These are phyloP conservation scores for Bubo scandiacus DNA, from an alignment of 2,113 vertebrate genomes.

Conservation along the genomic window DNA sequence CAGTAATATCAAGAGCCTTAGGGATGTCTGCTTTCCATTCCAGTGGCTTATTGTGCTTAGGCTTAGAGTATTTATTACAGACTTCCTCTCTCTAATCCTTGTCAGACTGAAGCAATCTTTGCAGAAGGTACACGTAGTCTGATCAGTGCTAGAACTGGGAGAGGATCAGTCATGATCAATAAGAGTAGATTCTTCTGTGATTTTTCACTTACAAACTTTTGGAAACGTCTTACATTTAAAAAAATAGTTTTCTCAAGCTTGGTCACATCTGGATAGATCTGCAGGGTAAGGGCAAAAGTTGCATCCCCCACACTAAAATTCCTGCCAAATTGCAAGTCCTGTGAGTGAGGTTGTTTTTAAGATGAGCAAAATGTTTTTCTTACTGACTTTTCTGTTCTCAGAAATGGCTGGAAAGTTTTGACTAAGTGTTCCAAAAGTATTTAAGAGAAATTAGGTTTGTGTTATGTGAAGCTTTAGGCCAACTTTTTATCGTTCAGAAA, in stretches of 20 bases:
- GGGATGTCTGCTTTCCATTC: neutral
- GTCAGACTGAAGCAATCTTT: neutral
- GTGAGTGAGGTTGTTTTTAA: neutral
- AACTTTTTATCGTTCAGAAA: neutral
- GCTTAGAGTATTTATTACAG: neutral
- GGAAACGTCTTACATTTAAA: neutral
- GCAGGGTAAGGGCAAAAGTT: neutral
- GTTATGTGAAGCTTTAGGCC: neutral
- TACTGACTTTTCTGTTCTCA: neutral
- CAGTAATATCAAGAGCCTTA: neutral
- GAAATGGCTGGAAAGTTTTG: neutral
- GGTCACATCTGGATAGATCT: neutral
- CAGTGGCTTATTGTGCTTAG: neutral
- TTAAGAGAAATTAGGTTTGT: neutral
- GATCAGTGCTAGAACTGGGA: neutral
- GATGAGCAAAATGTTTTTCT: neutral
- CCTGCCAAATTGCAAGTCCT: neutral
- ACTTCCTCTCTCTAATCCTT: neutral
- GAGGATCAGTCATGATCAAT: neutral
- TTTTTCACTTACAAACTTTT: neutral
- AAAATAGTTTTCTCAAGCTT: neutral
- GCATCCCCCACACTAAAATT: neutral
- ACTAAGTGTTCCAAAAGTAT: neutral
- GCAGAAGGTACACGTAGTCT: neutral
- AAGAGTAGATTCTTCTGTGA: neutral